Evolutionary conservation across 1,140 invertebrate genomes (phyloP), one percentile per base, ranked within the genome.

Genomic region (Lepidurus apus): DNA sequence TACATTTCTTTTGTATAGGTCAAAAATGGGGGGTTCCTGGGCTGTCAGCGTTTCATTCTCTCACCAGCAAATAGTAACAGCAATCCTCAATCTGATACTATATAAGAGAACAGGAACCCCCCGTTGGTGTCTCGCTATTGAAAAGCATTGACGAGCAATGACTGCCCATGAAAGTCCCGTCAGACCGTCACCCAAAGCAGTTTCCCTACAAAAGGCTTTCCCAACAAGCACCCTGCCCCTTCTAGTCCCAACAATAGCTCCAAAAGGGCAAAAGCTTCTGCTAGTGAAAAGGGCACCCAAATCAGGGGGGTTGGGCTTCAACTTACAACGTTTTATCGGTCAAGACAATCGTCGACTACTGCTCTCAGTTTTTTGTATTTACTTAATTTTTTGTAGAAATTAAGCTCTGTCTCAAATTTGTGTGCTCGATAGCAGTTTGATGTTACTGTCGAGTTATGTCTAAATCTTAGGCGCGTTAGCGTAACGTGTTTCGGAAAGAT

Each of bases 81-180:
- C 53, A 65, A 65, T 65, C 53, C 53, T 21, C 53, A 65, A 65
- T 65, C 53, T 65, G 53, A 65, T 65, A 65, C 53, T 65, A 65
- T 65, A 21, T n/a, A 21, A 65, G 34, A 34, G 34, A 65, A 21
- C 53, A 65, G 53, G 53, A 65, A 13, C 21, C 53, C 53, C 53
- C 53, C 53, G 17, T 65, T 13, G 53, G 53, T 65, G 53, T 21
- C 13, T 65, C 53, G 53, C 9, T 21, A 65, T 65, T 65, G 17
- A 65, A 65, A 65, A 65, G 53, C 53, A 65, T 65, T 65, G 53
- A 65, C 53, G 53, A 65, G 53, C 53, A 65, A 65, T 65, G 53
- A 65, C 53, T 65, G 53, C 53, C 53, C 53, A 65, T 65, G 53
- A 21, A 65, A 65, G 53, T 65, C 53, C 53, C 53, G 53, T 65